Percentiles rank a stretch among this genome's conserved stretches.
Evolutionary conservation across 2,113 vertebrate genomes (phyloP).

Genomic region (Takifugu bimaculatus): DNA sequence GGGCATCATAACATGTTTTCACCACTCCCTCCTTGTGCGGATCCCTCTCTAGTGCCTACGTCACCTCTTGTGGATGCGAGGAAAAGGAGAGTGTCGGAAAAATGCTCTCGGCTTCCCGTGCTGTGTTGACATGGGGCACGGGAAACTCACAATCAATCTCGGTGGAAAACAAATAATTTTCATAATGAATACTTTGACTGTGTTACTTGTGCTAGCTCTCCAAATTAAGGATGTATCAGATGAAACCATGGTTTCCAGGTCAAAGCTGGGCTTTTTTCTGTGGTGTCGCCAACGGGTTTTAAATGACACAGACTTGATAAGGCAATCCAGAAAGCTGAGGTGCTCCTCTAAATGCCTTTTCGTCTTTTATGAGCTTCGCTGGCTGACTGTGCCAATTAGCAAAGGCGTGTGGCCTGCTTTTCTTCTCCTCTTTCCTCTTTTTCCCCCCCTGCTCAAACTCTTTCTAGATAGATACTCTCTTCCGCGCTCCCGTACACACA

Average conservation of each 20-base stretch:
- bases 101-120: constrained; percentile 13
- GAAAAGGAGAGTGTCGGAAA: constrained; percentile 18
- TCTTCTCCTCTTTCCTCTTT: constrained; percentile 48
- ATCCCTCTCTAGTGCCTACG: constrained; percentile 21
- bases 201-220: constrained; percentile 37
- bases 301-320: constrained; percentile 58
- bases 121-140: constrained; percentile 24
- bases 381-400: constrained; percentile 72
- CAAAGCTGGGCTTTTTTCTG: constrained; percentile 36
- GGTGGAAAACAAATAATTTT: constrained; percentile 40
- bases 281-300: constrained; percentile 40
- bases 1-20: constrained; percentile 26
- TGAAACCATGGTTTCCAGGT: constrained; percentile 42
- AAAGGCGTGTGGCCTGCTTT: constrained; percentile 69
- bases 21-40: constrained; percentile 19
- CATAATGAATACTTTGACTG: constrained; percentile 32
- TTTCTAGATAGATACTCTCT: constrained; percentile 56
- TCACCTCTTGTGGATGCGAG: constrained; percentile 19
- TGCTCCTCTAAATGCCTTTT: constrained; percentile 63
- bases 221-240: constrained; percentile 43
- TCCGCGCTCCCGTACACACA: constrained; percentile 27
- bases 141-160: constrained; percentile 19
- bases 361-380: constrained; percentile 59
- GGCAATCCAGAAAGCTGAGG: constrained; percentile 58
- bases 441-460: constrained; percentile 32